These are phyloP conservation scores for Nematopogon swammerdamellus DNA, from an alignment of 2,888 invertebrate species.

Conservation along the genomic window DNA sequence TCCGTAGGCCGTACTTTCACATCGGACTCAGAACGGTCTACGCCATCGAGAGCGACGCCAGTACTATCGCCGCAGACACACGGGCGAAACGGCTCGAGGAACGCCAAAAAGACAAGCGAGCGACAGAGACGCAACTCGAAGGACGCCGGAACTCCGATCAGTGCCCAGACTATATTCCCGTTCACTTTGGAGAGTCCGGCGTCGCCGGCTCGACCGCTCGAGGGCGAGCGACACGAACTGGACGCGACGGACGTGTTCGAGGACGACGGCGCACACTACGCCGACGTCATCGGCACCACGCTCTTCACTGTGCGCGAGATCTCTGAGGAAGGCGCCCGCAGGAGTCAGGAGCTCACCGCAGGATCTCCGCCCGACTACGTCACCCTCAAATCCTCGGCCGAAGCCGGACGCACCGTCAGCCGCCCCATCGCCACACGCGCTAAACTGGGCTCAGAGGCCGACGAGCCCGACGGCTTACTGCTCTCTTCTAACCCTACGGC, in stretches of 20 bases:
- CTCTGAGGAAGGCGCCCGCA: conserved; percentile 27
- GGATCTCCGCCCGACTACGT: conserved; percentile 47
- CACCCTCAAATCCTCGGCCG: conserved; percentile 27
- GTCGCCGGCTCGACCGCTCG: conserved; percentile 54
- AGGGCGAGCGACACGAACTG: conserved; percentile 21
- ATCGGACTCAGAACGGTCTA: conserved; percentile 13
- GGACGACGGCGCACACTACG: conserved; percentile 22
- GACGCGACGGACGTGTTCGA: conserved; percentile 21
- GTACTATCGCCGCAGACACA: conserved; percentile 12
- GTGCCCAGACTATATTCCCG: conserved; percentile 65
- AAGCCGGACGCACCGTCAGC: conserved; percentile 11
- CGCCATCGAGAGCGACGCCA: conserved; percentile 10
- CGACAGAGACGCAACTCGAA: conserved; percentile 26
- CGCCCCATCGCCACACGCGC: conserved; percentile 13
- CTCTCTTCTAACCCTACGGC: conserved; percentile 41
- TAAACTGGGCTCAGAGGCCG: conserved; percentile 11
- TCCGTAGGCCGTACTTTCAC: conserved; percentile 12
- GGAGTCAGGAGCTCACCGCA: conserved; percentile 12
- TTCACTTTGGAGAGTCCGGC: conserved; percentile 65
- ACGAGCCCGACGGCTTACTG: conserved; percentile 16
- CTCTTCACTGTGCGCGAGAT: conserved; percentile 26
- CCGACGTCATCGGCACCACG: conserved; percentile 17
- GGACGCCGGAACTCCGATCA: conserved; percentile 52
- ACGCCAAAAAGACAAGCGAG: neutral
- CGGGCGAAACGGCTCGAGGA: conserved; percentile 28